Conservation (phyloP, 2,113 vertebrate species). For the Danio rerio region GRCz12tu NC_133176.1:48660001-48660500, state of each 20-base stretch:
- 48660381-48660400: slow-evolving; percentile 78
- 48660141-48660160: slow-evolving; percentile 71
- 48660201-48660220: slow-evolving; percentile 96
- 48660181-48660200: slow-evolving; percentile 90
- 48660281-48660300: slow-evolving; percentile 93
- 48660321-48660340: slow-evolving; percentile 97
- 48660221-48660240: slow-evolving; percentile 93
- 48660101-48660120: slow-evolving; percentile 79
- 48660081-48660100: slow-evolving; percentile 72
- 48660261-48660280: slow-evolving; percentile 96
- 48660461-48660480: slow-evolving; percentile 84
- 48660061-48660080: slow-evolving; percentile 85
- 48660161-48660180: slow-evolving; percentile 93
- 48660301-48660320: slow-evolving; percentile 98
- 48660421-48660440: slow-evolving; percentile 86
- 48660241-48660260: slow-evolving; percentile 97
- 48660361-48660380: slow-evolving; percentile 82
- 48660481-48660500: slow-evolving; percentile 83
- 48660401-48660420: slow-evolving; percentile 82
- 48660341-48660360: slow-evolving; percentile 91
- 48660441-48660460: slow-evolving; percentile 97
- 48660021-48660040: slow-evolving; percentile 95
- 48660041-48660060: slow-evolving; percentile 95
- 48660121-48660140: slow-evolving; percentile 76
- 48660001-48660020: slow-evolving; percentile 91